These are phyloP conservation scores for Ceraclea dissimilis DNA, from an alignment of 2,888 invertebrate species.

Conservation along the genomic window DNA sequence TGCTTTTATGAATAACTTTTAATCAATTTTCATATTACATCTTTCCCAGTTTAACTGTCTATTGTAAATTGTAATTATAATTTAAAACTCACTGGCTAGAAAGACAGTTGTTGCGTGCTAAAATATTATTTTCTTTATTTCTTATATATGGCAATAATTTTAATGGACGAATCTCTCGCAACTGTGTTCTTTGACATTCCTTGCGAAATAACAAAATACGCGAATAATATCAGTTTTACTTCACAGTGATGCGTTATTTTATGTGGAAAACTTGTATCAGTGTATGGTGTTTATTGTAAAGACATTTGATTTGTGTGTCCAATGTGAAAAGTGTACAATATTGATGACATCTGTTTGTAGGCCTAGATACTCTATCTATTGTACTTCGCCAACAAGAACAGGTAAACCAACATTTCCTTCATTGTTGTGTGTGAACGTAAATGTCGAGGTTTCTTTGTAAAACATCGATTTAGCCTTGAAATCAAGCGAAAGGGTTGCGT, in stretches of 20 bases:
- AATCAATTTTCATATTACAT: too few species aligned
- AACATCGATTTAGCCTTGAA: constrained; percentile 12
- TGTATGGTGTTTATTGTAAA: not conserved
- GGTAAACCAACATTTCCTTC: constrained; percentile 16
- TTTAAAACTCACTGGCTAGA: too few species aligned
- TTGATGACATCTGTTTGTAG: constrained; percentile 23
- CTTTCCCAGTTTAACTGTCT: too few species aligned
- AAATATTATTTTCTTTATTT: constrained; percentile 8
- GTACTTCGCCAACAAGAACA: constrained; percentile 22
- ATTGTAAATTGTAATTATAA: too few species aligned
- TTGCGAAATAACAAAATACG: constrained; percentile 20
- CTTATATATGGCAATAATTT: constrained; percentile 10
- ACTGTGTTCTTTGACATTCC: constrained; percentile 21
- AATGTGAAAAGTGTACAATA: constrained; percentile 18
- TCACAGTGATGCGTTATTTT: constrained; percentile 11
- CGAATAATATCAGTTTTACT: not conserved
- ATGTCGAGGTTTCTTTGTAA: constrained; percentile 5
- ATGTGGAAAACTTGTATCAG: not conserved
- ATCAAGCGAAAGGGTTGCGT: constrained; percentile 7
- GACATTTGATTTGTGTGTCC: not conserved
- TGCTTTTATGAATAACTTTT: too few species aligned
- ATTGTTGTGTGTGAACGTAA: constrained; percentile 8
- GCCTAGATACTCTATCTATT: constrained; percentile 12
- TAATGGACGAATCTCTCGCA: constrained; percentile 17
- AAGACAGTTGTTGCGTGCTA: too few species aligned